A percentile compares a stretch with the other conserved stretches of the same genome.
phyloP scores from a whole-genome alignment of 2,888 invertebrate genomes.

The Cryptosula pallasiana region DNA sequence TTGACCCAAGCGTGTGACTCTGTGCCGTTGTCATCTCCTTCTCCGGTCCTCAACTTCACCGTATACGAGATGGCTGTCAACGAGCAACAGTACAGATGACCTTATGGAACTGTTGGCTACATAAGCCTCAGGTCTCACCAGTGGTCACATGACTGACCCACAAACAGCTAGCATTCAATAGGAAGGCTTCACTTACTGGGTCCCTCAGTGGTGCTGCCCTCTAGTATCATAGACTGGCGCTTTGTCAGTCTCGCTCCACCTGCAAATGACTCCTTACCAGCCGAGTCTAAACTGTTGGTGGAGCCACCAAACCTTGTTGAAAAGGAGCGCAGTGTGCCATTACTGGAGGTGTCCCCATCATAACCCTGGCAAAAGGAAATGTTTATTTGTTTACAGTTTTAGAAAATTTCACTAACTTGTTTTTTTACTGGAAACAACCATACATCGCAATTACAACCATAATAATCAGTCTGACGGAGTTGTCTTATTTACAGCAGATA shows the following conservation, averaged over 20 bases:
- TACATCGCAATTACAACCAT: no score
- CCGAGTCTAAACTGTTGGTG: conserved; percentile 45
- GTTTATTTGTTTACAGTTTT: no score
- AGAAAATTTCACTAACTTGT: no score
- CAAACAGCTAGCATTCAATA: no score
- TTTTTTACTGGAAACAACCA: no score
- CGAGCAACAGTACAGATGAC: no score
- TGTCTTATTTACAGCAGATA: no score
- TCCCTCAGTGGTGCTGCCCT: conserved; percentile 30
- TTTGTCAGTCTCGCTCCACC: conserved; percentile 43
- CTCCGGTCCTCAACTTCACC: conserved; percentile 46
- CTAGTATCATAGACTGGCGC: conserved; percentile 35
- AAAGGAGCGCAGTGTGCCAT: conserved; percentile 37
- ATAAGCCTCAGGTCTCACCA: no score
- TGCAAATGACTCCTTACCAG: conserved; percentile 39
- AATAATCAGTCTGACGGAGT: no score
- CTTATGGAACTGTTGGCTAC: no score
- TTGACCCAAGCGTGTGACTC: conserved; percentile 48
- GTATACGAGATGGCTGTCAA: conserved; percentile 48
- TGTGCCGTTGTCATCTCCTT: conserved; percentile 48
- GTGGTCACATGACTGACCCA: no score
- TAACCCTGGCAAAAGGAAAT: conserved; percentile 48
- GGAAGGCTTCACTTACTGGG: conserved; percentile 12
- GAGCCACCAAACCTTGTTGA: conserved; percentile 43
- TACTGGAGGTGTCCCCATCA: conserved; percentile 50